Base-by-base conservation (phyloP, 2,113 vertebrate genomes). In the Macroglossus sobrinus region DNA sequence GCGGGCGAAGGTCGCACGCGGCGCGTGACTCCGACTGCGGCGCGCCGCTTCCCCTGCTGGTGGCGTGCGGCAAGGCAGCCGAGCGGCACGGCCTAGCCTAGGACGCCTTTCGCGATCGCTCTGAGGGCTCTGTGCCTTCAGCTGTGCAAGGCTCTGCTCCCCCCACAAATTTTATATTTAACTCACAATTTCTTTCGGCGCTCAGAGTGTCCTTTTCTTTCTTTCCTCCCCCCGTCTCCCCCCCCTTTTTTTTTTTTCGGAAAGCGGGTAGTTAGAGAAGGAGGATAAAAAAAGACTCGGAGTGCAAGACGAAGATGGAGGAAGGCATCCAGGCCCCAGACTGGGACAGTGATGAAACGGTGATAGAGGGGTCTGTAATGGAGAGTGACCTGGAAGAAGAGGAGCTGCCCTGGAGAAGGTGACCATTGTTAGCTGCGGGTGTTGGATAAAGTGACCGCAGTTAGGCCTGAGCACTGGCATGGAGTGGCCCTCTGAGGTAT, bases 381-480 rank as follows among this genome's bases (percentile, higher is more conserved):
- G 98, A 98, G 7, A 98, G 98, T 16, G 98, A 98, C 18, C 30
- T 45, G 18, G 98, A 98, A 2, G 98, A 98, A 10, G 97, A 98
- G 19, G 97, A 97, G 78, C 85, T 98, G 10, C 8, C 1, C 0
- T 68, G 79, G 57, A 97, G 84, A 82, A 98, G 98, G 94, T 98
- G 97, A 96, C 94, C 12, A 0, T 9, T 7, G 0, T 33, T 50
- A 24, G 53, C n/a, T 13, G n/a, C 0, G 33, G 19, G 7, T 1
- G 0, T 0, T 50, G 74, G 50, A 94, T 71, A 76, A 97, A 96
- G 93, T 97, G 97, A 87, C 93, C 5, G 0, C 38, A 6, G 0
- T 21, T 30, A 7, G 43, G 50, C 53, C 22, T 3, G n/a, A 76
- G 12, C 76, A 0, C 11, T 12, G 72, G 33, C 3, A 9, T 30